These are phyloP conservation scores for Pediacus dermestoides DNA, from an alignment of 2,888 invertebrate genomes.

Conservation along the genomic window DNA sequence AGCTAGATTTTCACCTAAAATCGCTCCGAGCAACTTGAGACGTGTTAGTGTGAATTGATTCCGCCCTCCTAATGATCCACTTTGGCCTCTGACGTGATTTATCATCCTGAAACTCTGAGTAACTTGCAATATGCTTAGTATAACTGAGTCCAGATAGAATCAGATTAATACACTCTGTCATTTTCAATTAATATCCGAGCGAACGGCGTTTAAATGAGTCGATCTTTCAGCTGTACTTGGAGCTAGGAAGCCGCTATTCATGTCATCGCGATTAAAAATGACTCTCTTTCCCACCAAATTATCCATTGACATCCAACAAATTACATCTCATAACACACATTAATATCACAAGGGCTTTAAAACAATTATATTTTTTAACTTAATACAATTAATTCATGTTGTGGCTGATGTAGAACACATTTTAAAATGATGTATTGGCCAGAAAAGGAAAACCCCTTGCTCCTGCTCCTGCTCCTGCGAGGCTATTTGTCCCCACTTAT, in stretches of 20 bases:
- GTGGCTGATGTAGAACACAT: too few species aligned
- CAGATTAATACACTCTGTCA: constrained; percentile 49
- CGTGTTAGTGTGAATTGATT: constrained; percentile 30
- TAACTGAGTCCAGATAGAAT: constrained; percentile 40
- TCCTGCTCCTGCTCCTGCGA: constrained; percentile 18
- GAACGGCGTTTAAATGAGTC: constrained; percentile 45
- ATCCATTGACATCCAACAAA: constrained; percentile 51
- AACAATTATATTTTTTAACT: constrained; percentile 8
- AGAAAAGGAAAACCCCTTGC: too few species aligned
- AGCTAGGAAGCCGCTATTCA: constrained; percentile 46
- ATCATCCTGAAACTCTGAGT: constrained; percentile 25
- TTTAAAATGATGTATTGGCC: too few species aligned
- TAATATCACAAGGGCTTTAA: constrained; percentile 19
- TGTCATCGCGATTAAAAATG: constrained; percentile 50
- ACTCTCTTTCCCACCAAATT: constrained; percentile 46
- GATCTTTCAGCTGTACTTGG: constrained; percentile 38
- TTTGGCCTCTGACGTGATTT: constrained; percentile 30
- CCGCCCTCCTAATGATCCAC: constrained; percentile 32
- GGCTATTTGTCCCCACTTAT: constrained; percentile 41
- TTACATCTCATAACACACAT: constrained; percentile 36
- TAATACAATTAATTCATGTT: too few species aligned
- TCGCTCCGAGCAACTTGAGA: constrained; percentile 25
- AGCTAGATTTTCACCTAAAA: constrained; percentile 25
- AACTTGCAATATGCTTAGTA: constrained; percentile 37
- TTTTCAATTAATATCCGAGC: constrained; percentile 48